Evolutionary conservation across 1,140 invertebrate genomes (phyloP).

Genomic region (Zaprionus tsacasi): DNA sequence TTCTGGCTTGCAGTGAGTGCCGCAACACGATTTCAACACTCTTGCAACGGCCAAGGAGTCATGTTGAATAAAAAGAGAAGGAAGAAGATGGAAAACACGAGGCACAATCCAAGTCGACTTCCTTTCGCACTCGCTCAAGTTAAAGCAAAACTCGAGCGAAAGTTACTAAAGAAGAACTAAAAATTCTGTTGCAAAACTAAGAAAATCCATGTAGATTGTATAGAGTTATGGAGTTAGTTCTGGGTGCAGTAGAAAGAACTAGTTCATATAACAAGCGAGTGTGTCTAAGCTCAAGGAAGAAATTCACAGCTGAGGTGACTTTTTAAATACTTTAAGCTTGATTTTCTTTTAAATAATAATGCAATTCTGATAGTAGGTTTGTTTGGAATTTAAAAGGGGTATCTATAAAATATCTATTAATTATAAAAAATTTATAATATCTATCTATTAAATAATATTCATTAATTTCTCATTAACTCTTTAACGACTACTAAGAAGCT

Average conservation of each 20-base stretch:
- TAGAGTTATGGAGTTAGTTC: not conserved
- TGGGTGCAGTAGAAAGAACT: not conserved
- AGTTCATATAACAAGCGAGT: not conserved
- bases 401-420: too few species aligned
- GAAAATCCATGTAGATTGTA: not conserved
- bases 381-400: too few species aligned
- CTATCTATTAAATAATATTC: too few species aligned
- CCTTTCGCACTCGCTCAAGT: not conserved
- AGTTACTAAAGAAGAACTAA: not conserved
- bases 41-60: conserved; percentile 23
- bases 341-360: too few species aligned
- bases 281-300: too few species aligned
- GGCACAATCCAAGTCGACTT: not conserved
- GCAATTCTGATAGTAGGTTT: too few species aligned
- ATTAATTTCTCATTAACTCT: too few species aligned
- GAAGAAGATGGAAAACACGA: not conserved
- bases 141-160: not conserved
- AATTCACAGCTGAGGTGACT: not conserved
- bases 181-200: not conserved
- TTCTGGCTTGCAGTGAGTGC: not conserved
- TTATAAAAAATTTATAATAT: too few species aligned
- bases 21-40: conserved; percentile 19
- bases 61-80: conserved; percentile 23
- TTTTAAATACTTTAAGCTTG: not conserved
- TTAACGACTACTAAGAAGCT: too few species aligned